A percentile compares a stretch with the other conserved stretches of the same genome.
phyloP scores from a whole-genome alignment of 2,888 invertebrate species.

The Mesorhabditis sp. region DNA sequence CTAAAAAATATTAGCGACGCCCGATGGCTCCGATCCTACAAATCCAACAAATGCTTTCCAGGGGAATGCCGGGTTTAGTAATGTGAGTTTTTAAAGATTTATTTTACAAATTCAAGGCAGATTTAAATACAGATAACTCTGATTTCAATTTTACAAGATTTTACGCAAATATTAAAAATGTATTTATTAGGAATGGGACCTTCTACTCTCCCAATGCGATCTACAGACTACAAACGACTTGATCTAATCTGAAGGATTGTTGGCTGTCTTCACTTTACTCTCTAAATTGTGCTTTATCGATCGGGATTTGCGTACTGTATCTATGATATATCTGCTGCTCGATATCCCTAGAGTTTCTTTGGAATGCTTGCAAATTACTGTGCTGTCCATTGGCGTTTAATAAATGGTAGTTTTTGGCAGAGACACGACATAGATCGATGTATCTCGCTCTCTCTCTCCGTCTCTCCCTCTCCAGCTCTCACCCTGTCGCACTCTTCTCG shows the following conservation, averaged over 20 bases:
- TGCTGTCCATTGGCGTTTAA: too few relatives aligned
- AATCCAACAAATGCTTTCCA: not conserved
- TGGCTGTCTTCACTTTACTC: not conserved
- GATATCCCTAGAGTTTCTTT: not conserved
- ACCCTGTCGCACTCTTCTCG: too few relatives aligned
- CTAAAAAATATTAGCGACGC: too few relatives aligned
- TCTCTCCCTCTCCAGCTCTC: too few relatives aligned
- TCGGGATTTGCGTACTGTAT: not conserved
- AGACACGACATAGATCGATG: too few relatives aligned
- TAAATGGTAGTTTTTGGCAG: too few relatives aligned
- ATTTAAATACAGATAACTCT: too few relatives aligned
- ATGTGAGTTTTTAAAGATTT: not conserved
- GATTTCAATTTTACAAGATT: too few relatives aligned
- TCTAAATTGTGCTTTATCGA: not conserved
- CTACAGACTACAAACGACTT: not conserved
- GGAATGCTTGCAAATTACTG: too few relatives aligned
- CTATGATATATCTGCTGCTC: not conserved
- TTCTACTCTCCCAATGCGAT: not conserved
- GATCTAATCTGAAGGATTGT: not conserved
- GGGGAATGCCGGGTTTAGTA: conserved; percentile 4
- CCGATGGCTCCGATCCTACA: not conserved
- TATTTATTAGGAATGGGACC: not conserved
- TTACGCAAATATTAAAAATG: too few relatives aligned
- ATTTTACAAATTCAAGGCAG: not conserved
- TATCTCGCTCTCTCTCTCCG: too few relatives aligned